A percentile compares a stretch with the other conserved stretches of the same genome.
Evolutionary conservation across 1,140 invertebrate genomes (phyloP).

Genomic region (Aphelenchoides fujianensis): DNA sequence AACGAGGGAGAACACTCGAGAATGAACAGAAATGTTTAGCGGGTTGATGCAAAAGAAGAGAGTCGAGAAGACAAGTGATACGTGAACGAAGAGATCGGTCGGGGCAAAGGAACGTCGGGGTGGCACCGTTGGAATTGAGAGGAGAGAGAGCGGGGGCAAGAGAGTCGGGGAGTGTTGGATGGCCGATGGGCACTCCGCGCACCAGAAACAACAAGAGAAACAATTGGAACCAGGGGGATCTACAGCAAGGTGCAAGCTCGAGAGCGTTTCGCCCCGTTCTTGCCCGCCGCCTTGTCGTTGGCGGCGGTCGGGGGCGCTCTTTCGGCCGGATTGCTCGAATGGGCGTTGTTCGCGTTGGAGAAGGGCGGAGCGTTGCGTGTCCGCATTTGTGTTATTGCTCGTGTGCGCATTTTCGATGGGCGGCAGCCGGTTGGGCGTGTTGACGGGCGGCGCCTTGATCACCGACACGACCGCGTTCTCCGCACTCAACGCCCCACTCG

Average conservation of each 20-base stretch:
- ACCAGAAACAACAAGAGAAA: no score
- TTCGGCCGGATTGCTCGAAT: neutral
- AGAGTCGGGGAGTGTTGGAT: no score
- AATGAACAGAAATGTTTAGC: no score
- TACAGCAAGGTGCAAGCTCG: constrained; percentile 7
- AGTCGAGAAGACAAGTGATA: no score
- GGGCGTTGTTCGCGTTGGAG: neutral
- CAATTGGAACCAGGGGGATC: no score
- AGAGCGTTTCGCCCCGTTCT: neutral
- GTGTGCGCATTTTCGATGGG: constrained; percentile 1
- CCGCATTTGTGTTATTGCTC: neutral
- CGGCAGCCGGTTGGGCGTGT: neutral
- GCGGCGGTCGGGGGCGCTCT: neutral
- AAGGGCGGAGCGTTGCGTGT: neutral
- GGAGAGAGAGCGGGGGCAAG: no score
- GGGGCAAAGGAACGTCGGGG: no score
- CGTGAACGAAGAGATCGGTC: no score
- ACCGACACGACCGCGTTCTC: neutral
- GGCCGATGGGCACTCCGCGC: neutral
- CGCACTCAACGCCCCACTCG: neutral
- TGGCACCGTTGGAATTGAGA: no score
- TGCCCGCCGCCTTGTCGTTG: neutral
- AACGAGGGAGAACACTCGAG: no score
- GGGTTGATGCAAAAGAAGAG: no score
- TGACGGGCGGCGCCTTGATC: constrained; percentile 6